Evolutionary conservation across 2,113 vertebrate genomes (phyloP), one percentile per base, ranked within the genome.

Genomic region (Oophaga pumilio): DNA sequence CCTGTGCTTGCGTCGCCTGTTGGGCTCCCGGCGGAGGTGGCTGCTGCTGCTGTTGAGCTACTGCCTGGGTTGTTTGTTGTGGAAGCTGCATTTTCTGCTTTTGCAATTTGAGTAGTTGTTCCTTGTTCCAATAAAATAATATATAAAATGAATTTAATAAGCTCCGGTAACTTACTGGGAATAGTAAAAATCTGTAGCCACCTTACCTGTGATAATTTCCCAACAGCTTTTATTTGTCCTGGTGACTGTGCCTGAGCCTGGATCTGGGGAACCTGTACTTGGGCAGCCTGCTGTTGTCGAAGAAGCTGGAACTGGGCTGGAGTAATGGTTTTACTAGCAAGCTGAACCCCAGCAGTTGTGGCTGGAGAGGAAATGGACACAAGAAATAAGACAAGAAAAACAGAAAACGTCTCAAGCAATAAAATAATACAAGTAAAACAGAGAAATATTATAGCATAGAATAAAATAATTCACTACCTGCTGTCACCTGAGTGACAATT

Each of bases 221-320:
- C 93, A 0, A 95, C 95, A 10, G 94, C 89, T 93, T 98, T 97
- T 85, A 96, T 96, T 91, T 97, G 97, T 60, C 96, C 94, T 6
- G 96, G 95, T 43, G 94, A 91, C 26, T 96, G 96, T 33, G 91
- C 88, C 56, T 93, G 94, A 59, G 92, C 89, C 57, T 94, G 94
- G 18, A 94, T 93, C 57, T 94, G 95, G 20, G 93, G 93, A 52
- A 94, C 94, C 24, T 93, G 93, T 0, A 92, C 93, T 3, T 94
- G 94, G 74, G 94, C 94, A 78, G 95, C 92, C 76, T 95, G 96
- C 87, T 95, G 96, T 6, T 97, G 97, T 84, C 97, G 95, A 68
- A 97, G 93, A 59, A 99, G 91, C 93, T 98, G 97, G 84, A 99
- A 94, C 57, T 99, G 97, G 10, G 97, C 96, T 0, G 92, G 94